Percentiles rank a stretch among this genome's conserved stretches.
phyloP scores from a whole-genome alignment of 2,113 vertebrate species.

The Anseranas semipalmata region DNA sequence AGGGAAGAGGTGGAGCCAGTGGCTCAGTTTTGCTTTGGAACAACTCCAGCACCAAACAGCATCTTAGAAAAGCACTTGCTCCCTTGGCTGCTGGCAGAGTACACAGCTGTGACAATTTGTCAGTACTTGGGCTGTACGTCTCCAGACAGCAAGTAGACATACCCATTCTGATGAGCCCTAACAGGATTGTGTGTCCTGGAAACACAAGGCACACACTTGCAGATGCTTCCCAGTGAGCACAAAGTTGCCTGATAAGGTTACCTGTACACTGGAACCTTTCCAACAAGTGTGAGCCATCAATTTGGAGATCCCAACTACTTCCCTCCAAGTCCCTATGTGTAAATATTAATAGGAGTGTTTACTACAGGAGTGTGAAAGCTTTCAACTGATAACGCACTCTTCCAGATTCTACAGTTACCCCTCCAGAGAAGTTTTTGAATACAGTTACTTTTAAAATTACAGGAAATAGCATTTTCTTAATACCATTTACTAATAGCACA shows the following conservation, averaged over 20 bases:
- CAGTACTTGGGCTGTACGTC: not conserved
- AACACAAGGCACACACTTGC: accelerated
- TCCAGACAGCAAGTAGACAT: not conserved
- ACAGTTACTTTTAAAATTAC: not conserved
- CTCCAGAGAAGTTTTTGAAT: not conserved
- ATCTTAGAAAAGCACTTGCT: not conserved
- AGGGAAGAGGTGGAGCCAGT: not conserved
- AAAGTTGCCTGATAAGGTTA: not conserved
- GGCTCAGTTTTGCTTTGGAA: not conserved
- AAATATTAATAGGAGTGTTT: not conserved
- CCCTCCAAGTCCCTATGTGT: not conserved
- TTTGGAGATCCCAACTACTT: not conserved
- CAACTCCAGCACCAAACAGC: not conserved
- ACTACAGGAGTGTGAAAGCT: not conserved
- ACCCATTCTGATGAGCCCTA: not conserved
- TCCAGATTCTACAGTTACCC: not conserved
- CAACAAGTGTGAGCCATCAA: not conserved
- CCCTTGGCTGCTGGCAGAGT: not conserved
- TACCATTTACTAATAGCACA: not conserved
- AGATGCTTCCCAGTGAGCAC: not conserved
- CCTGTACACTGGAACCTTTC: not conserved
- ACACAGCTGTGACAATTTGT: not conserved
- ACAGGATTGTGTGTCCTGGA: not conserved
- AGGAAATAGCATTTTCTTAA: not conserved
- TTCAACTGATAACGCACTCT: accelerated